phyloP scores from a whole-genome alignment of 1,140 invertebrate genomes.

The Neodiprion virginianus region DNA sequence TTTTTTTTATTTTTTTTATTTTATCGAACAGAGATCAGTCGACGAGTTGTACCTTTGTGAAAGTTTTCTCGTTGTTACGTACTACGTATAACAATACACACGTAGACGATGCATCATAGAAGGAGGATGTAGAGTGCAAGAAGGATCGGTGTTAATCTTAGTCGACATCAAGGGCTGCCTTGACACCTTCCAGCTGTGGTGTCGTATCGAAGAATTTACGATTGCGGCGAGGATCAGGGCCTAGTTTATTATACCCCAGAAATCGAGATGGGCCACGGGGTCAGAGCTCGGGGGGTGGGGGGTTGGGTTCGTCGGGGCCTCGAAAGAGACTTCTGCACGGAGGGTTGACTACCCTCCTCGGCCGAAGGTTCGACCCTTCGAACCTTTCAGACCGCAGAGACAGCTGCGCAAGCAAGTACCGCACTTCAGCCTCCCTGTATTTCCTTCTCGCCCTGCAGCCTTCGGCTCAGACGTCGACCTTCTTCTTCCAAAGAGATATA shows the following conservation, averaged over 20 bases:
- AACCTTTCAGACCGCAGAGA: slow-evolving; percentile 29
- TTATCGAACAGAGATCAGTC: too few relatives aligned
- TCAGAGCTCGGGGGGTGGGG: background rate
- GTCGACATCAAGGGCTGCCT: background rate
- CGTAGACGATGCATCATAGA: too few relatives aligned
- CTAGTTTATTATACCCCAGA: background rate
- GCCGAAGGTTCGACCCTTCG: slow-evolving; percentile 26
- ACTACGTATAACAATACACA: too few relatives aligned
- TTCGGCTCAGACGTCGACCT: background rate
- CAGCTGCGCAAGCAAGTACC: slow-evolving; percentile 47
- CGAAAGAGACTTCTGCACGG: too few relatives aligned
- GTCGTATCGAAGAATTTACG: slow-evolving; percentile 3
- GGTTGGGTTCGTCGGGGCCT: background rate
- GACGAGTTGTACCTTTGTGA: too few relatives aligned
- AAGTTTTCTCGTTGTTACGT: too few relatives aligned
- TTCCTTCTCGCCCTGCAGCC: background rate
- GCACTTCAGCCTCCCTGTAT: background rate
- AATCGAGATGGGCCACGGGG: background rate
- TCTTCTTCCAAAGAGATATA: background rate
- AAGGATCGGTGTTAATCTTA: background rate
- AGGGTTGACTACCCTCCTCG: background rate
- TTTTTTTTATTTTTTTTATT: too few relatives aligned
- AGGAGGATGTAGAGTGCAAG: too few relatives aligned
- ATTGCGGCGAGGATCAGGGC: background rate
- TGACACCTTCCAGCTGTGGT: background rate